Conservation (phyloP, 2,888 invertebrate species). For the Brassicogethes aeneus region DNA sequence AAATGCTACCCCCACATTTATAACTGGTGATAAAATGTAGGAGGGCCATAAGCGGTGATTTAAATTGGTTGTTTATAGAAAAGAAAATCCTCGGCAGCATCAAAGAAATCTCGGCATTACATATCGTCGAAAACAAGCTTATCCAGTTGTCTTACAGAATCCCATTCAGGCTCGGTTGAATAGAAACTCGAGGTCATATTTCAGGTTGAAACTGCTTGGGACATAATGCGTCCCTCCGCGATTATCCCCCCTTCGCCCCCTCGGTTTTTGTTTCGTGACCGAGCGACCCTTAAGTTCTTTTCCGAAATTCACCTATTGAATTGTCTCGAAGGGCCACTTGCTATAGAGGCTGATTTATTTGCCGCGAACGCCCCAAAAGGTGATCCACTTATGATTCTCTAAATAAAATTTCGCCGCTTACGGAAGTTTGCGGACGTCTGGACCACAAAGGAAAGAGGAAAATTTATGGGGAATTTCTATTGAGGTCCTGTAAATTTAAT, state of each 20-base stretch:
- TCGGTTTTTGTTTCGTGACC: not conserved
- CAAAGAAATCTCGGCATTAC: not conserved
- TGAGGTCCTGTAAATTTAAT: not conserved
- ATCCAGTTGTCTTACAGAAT: not conserved
- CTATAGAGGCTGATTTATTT: slow-evolving; percentile 2
- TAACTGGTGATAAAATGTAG: too few relatives aligned
- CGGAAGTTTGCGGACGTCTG: not conserved
- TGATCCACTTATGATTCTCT: slow-evolving; percentile 3
- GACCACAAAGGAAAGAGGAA: not conserved
- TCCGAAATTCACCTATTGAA: slow-evolving; percentile 1
- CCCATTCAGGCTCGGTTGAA: not conserved
- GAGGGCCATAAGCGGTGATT: too few relatives aligned
- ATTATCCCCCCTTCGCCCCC: not conserved
- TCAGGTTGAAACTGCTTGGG: too few relatives aligned
- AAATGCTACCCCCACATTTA: too few relatives aligned
- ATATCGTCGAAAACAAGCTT: not conserved
- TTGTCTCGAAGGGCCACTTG: not conserved
- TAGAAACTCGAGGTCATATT: not conserved
- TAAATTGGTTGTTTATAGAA: too few relatives aligned
- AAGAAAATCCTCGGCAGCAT: too few relatives aligned
- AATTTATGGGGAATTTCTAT: not conserved
- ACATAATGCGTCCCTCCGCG: not conserved
- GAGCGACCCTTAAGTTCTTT: not conserved
- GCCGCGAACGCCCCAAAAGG: slow-evolving; percentile 3
- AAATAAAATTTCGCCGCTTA: not conserved